phyloP scores from a whole-genome alignment of 2,888 invertebrate species.

The Merodon equestris region DNA sequence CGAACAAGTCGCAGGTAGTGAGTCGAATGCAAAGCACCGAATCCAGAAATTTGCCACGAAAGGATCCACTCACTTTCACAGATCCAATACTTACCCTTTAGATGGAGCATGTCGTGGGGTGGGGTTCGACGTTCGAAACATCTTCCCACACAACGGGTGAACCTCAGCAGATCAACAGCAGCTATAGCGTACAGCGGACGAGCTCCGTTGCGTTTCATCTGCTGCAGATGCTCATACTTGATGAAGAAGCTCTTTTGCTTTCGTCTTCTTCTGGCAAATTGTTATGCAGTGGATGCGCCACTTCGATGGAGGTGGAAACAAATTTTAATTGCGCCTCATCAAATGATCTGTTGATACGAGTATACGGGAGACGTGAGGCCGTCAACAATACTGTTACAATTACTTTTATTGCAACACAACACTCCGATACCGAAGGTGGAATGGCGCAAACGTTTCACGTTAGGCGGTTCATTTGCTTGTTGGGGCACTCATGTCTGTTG shows the following conservation, averaged over 20 bases:
- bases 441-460: slow-evolving; percentile 10
- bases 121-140: too few relatives aligned
- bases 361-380: background rate
- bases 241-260: slow-evolving; percentile 22
- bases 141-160: slow-evolving; percentile 28
- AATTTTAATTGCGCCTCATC: slow-evolving; percentile 58
- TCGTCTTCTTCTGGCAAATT: too few relatives aligned
- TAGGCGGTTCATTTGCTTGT: slow-evolving; percentile 23
- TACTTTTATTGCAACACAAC: slow-evolving; percentile 45
- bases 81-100: slow-evolving; percentile 4
- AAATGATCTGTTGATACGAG: slow-evolving; percentile 38
- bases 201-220: too few relatives aligned
- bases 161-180: too few relatives aligned
- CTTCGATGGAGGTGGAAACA: slow-evolving; percentile 35
- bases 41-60: too few relatives aligned
- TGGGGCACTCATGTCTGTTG: background rate
- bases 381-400: slow-evolving; percentile 53
- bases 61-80: too few relatives aligned
- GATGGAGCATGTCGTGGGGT: background rate
- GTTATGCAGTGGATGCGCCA: slow-evolving; percentile 27
- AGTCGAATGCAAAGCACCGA: too few relatives aligned
- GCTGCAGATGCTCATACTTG: too few relatives aligned
- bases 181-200: too few relatives aligned
- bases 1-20: too few relatives aligned
- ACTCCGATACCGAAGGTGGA: slow-evolving; percentile 13